These are phyloP conservation scores for Vanessa atalanta DNA, from an alignment of 1,140 invertebrate genomes.

Conservation along the genomic window DNA sequence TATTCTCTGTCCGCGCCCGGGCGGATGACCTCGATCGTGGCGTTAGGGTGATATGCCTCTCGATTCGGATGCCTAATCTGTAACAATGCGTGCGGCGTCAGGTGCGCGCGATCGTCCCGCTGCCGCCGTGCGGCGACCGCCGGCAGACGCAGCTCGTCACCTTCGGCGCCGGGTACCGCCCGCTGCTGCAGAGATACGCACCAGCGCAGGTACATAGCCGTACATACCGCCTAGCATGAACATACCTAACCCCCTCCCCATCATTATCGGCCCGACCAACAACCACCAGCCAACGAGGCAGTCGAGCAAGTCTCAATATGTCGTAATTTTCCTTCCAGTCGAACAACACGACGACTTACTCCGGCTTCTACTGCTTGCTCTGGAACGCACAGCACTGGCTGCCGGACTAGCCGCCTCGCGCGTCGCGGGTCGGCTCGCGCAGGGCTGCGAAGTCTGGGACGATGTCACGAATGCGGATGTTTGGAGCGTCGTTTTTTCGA, in stretches of 20 bases:
- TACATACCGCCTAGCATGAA: too few species aligned
- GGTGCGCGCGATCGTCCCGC: conserved; percentile 74
- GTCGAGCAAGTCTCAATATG: too few species aligned
- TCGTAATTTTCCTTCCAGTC: conserved; percentile 34
- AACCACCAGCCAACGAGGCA: too few species aligned
- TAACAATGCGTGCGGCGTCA: conserved; percentile 14
- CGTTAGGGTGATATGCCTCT: too few species aligned
- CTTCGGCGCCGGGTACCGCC: conserved; percentile 91
- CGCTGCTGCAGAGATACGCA: conserved; percentile 87
- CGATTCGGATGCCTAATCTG: background rate
- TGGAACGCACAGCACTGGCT: conserved; percentile 89
- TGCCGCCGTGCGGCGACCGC: conserved; percentile 65
- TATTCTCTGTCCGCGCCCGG: too few species aligned
- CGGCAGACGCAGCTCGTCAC: conserved; percentile 84
- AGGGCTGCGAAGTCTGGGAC: too few species aligned
- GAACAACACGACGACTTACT: conserved; percentile 47
- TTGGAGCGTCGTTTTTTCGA: too few species aligned
- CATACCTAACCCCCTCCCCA: too few species aligned
- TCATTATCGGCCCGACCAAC: too few species aligned
- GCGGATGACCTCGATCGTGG: too few species aligned
- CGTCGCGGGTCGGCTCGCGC: background rate
- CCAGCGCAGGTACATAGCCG: conserved; percentile 78
- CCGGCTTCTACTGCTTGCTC: conserved; percentile 85
- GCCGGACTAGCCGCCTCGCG: conserved; percentile 70
- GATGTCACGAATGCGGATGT: too few species aligned